Base-by-base conservation (phyloP, 1,140 invertebrate genomes). In the Drosophila bifasciata region DNA sequence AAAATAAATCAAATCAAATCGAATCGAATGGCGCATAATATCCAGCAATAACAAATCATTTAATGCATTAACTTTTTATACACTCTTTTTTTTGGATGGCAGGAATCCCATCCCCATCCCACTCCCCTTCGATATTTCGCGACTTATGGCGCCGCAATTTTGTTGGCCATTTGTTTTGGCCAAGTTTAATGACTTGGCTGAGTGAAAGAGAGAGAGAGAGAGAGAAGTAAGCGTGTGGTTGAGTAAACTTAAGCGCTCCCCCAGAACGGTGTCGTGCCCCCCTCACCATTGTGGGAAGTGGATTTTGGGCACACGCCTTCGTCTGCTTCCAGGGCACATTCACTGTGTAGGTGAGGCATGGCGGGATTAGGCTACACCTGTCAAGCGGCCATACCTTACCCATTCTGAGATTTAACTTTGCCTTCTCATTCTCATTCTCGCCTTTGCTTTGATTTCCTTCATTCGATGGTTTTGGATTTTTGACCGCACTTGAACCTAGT, bases 401-500 rank as follows among this genome's bases (percentile, higher is more conserved):
- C 8, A 13, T 4, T 1, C 1, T 1, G 5, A 25, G 7, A 25
- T 25, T 6, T 25, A 25, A 1, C 32, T 36, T 32, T 9, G 28
- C 2, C 9, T 32, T 36, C 11, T 5, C 4, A 13, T 36, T 5
- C 32, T 13, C 11, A 1, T 36, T 36, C 32, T 36, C 0, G 11
- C 4, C 9, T 36, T 13, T 36, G 11, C 32, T 36, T 11, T 32
- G 57, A 23, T 50, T 49, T 32, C 13, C 8, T 28, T 13, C 6
- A 11, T 5, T 17, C 50, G 50, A 68, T 64, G 23, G 43, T 19
- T 51, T 15, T 23, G 41, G 6, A 57, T 69, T 59, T 36, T 57
- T 60, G 77, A 80, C 78, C 77, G 60, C 74, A 60, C 58, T 63
- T 77, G 70, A 76, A 76, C 74, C 56, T 40, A 23, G 19, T 25